Conservation (phyloP, 2,888 invertebrate species). For the Rotaria macrura region DNA sequence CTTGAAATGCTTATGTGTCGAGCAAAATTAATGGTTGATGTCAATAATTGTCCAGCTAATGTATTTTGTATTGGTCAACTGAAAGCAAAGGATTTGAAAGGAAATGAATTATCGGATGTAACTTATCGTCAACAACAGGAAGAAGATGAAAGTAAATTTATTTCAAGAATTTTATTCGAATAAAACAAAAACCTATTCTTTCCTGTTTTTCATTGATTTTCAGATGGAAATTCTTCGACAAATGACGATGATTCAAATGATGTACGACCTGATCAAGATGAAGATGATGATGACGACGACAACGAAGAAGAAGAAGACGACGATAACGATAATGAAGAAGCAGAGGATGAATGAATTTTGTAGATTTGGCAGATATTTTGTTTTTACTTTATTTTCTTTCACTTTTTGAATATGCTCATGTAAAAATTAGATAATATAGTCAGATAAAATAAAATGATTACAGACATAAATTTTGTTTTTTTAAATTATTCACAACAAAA, state of each 20-base stretch:
- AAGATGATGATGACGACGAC: not conserved
- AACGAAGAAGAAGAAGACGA: not conserved
- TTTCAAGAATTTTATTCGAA: not conserved
- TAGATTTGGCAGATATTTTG: not conserved
- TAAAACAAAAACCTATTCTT: too few species aligned
- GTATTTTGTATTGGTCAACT: conserved; percentile 9
- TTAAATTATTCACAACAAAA: not conserved
- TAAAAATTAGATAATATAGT: not conserved
- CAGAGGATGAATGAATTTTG: not conserved
- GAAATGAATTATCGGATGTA: not conserved
- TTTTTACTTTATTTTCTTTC: not conserved
- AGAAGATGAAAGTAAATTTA: not conserved
- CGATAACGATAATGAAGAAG: not conserved
- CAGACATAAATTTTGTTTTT: not conserved
- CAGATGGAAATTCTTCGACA: not conserved
- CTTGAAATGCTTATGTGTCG: conserved; percentile 3
- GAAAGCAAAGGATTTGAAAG: not conserved
- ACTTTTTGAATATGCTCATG: not conserved
- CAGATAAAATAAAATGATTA: not conserved
- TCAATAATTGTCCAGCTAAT: conserved; percentile 2
- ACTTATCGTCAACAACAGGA: conserved; percentile 9
- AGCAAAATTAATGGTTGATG: not conserved
- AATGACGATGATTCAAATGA: not conserved
- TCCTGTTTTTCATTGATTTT: not conserved
- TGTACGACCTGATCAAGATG: not conserved